A percentile compares a stretch with the other conserved stretches of the same genome.
Evolutionary conservation across 2,888 invertebrate genomes (phyloP).

Genomic region (Nymphalis polychloros): DNA sequence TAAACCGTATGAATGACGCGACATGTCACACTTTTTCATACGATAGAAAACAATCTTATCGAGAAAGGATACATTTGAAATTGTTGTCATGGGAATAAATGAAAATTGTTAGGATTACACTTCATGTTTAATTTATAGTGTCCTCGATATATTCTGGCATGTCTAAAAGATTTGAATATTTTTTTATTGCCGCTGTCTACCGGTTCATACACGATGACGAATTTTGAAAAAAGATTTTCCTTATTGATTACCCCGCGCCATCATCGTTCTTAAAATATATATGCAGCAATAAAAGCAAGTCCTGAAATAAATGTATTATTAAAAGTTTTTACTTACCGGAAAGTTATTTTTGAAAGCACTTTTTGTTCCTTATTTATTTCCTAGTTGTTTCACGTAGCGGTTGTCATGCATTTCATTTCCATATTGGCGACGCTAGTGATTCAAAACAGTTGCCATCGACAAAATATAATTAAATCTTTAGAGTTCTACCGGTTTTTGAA

Average conservation of each 20-base stretch:
- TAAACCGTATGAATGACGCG: conserved; percentile 21
- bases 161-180: conserved; percentile 43
- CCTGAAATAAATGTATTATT: conserved; percentile 27
- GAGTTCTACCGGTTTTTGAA: conserved; percentile 2
- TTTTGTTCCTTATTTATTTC: conserved; percentile 72
- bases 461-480: conserved; percentile 13
- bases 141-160: conserved; percentile 33
- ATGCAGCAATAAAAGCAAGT: conserved; percentile 13
- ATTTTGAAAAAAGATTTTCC: conserved; percentile 47
- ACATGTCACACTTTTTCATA: conserved; percentile 21
- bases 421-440: conserved; percentile 72
- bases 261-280: conserved; percentile 15
- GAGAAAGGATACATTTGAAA: conserved; percentile 24
- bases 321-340: conserved; percentile 65
- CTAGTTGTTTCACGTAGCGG: conserved; percentile 67
- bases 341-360: conserved; percentile 54
- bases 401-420: conserved; percentile 77
- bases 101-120: conserved; percentile 45
- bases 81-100: conserved; percentile 45
- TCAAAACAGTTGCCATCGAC: conserved; percentile 33
- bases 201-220: conserved; percentile 59
- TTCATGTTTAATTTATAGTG: conserved; percentile 49
- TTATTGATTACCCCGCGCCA: conserved; percentile 38
- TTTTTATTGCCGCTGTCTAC: conserved; percentile 45
- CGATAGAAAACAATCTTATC: conserved; percentile 15